Conservation (phyloP, 2,113 vertebrate genomes). For the Emydocephalus ijimae region DNA sequence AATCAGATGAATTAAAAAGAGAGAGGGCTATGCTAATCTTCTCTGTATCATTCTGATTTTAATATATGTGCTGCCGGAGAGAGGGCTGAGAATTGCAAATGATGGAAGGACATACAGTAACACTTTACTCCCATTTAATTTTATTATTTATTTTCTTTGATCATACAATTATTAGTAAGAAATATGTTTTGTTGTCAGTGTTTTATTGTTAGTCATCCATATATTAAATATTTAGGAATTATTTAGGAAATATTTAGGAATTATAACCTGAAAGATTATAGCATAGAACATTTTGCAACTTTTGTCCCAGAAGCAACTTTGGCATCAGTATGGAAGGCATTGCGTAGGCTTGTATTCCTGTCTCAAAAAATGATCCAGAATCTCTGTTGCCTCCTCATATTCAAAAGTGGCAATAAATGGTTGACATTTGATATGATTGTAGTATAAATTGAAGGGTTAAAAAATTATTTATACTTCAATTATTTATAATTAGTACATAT, state of each 20-base stretch:
- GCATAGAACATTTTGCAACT: neutral
- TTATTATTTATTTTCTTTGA: neutral
- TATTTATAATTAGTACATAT: neutral
- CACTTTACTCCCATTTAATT: neutral
- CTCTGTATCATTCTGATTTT: no score
- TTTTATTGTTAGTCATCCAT: neutral
- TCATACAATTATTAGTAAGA: neutral
- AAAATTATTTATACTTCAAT: no score
- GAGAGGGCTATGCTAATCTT: neutral
- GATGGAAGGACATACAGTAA: neutral
- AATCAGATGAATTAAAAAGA: neutral
- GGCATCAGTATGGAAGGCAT: neutral
- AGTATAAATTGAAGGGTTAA: neutral
- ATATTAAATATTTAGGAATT: neutral
- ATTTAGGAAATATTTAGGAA: neutral
- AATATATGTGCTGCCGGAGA: neutral
- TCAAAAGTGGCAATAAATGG: neutral
- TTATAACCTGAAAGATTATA: neutral
- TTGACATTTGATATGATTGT: neutral
- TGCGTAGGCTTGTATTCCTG: neutral
- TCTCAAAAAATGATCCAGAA: neutral
- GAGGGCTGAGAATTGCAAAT: neutral
- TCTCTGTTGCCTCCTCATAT: neutral
- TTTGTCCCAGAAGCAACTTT: neutral
- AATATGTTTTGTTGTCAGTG: neutral